phyloP scores from a whole-genome alignment of 1,140 invertebrate genomes.

The Stenopsyche tienmushanensis region DNA sequence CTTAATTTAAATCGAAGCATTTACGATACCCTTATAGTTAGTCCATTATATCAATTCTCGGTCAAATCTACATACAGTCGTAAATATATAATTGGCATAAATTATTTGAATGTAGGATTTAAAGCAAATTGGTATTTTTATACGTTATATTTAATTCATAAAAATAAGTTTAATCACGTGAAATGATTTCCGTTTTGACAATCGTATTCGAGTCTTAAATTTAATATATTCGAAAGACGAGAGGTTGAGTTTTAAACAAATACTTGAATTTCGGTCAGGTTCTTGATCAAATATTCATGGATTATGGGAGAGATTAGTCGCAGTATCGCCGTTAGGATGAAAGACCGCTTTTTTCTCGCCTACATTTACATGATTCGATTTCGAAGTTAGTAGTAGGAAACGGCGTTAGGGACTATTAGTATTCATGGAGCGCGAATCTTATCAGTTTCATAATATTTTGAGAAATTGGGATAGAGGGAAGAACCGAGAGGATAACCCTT shows the following conservation, averaged over 20 bases:
- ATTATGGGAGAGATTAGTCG: slow-evolving; percentile 5
- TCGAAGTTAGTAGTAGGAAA: too few species aligned
- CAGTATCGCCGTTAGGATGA: not conserved
- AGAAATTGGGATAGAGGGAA: not conserved
- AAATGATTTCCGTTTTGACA: not conserved
- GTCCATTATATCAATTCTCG: too few species aligned
- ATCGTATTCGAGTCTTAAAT: not conserved
- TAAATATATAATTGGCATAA: too few species aligned
- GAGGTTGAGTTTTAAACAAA: not conserved
- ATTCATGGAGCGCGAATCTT: not conserved
- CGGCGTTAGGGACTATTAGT: not conserved
- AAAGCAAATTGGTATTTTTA: too few species aligned
- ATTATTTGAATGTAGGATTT: too few species aligned
- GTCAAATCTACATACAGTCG: too few species aligned
- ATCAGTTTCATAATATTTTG: slow-evolving; percentile 5
- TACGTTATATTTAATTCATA: slow-evolving; percentile 1
- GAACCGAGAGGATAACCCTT: not conserved
- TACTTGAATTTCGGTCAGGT: not conserved
- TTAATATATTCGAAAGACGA: not conserved
- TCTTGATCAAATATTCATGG: slow-evolving; percentile 1
- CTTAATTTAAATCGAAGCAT: too few species aligned
- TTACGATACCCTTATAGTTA: too few species aligned
- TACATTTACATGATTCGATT: too few species aligned
- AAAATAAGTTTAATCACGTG: not conserved
- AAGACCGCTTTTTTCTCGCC: not conserved